Evolutionary conservation across 2,888 invertebrate species (phyloP).

Genomic region (Ophioninae sp.): DNA sequence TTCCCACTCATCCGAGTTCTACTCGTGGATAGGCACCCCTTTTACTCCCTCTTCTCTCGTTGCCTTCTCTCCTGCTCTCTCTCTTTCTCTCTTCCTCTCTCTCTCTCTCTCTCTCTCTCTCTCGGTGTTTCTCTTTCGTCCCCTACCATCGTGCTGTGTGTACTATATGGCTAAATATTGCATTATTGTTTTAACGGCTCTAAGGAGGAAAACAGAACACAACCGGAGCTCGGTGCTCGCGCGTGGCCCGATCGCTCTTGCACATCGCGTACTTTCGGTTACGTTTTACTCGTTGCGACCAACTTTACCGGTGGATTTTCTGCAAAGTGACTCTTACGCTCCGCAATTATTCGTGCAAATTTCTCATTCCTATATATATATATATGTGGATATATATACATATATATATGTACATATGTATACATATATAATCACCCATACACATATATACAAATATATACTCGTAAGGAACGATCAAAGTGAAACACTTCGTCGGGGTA

Average conservation of each 20-base stretch:
- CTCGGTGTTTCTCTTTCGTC: conserved; percentile 60
- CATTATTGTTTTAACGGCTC: conserved; percentile 80
- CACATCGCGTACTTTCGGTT: conserved; percentile 69
- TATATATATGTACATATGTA: neutral
- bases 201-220: conserved; percentile 77
- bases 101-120: conserved; percentile 44
- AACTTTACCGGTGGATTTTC: neutral
- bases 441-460: neutral
- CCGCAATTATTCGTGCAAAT: conserved; percentile 4
- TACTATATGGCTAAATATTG: conserved; percentile 80
- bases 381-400: neutral
- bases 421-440: neutral
- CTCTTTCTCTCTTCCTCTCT: conserved; percentile 57
- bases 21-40: conserved; percentile 52
- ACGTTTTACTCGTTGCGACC: conserved; percentile 35
- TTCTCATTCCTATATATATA: neutral
- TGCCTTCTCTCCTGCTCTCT: conserved; percentile 40
- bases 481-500: conserved; percentile 14
- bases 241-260: conserved; percentile 62
- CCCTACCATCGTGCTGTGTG: conserved; percentile 62
- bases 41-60: conserved; percentile 59
- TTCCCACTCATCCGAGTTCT: conserved; percentile 56
- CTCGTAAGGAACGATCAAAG: neutral
- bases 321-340: conserved; percentile 1
- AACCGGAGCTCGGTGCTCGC: conserved; percentile 66